Evolutionary conservation across 2,113 vertebrate species (phyloP).

Genomic region (Alaudala cheleensis): DNA sequence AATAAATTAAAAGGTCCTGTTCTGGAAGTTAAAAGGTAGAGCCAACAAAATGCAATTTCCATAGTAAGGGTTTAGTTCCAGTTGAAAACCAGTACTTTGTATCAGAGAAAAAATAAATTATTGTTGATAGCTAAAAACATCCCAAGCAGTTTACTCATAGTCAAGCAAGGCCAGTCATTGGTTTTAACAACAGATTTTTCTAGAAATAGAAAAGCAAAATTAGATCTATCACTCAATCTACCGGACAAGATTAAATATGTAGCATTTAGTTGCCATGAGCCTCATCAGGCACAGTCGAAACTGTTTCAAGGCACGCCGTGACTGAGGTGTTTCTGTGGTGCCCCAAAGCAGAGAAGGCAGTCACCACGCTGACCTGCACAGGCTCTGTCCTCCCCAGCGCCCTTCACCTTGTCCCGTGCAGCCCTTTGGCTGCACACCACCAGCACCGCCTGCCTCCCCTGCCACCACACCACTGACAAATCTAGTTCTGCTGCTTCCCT

Average conservation of each 20-base stretch:
- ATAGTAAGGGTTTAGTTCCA: background rate
- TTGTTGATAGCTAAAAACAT: background rate
- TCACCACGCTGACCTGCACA: rapidly evolving
- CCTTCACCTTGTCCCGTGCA: rapidly evolving
- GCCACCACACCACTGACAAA: too few relatives aligned
- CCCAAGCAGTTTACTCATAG: background rate
- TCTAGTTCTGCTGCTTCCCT: rapidly evolving
- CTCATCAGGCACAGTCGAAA: background rate
- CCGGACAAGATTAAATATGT: background rate
- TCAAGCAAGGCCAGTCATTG: background rate
- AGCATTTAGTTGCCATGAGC: background rate
- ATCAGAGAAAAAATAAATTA: background rate
- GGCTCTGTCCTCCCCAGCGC: rapidly evolving
- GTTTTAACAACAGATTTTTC: background rate
- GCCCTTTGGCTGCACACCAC: background rate
- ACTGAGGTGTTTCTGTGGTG: background rate
- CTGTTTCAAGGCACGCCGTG: background rate
- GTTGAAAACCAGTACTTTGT: background rate
- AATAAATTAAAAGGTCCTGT: background rate
- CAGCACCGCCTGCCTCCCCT: background rate
- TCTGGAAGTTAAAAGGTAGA: background rate
- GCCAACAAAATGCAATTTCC: background rate
- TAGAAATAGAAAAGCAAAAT: background rate
- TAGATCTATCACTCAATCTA: background rate
- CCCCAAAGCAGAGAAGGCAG: rapidly evolving